Evolutionary conservation across 2,888 invertebrate species (phyloP).

Genomic region (Cephus sareptanus): DNA sequence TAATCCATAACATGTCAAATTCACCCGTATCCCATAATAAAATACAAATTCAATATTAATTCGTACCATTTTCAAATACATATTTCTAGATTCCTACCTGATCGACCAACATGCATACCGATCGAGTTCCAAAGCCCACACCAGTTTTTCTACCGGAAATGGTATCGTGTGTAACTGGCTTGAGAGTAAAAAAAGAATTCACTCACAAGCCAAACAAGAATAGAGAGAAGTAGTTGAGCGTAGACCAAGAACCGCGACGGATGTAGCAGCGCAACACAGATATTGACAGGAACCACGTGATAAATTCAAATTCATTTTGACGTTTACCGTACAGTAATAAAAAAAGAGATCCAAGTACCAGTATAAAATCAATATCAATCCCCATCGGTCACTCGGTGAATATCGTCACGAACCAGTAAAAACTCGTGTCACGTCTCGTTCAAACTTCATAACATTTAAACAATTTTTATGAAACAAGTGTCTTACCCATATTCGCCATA

Average conservation of each 20-base stretch:
- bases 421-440: neutral
- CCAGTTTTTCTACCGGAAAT: slow-evolving; percentile 17
- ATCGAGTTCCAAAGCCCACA: neutral
- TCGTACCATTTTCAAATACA: neutral
- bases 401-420: neutral
- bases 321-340: neutral
- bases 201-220: slow-evolving; percentile 48
- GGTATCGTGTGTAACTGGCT: slow-evolving; percentile 19
- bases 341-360: neutral
- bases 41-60: neutral
- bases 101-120: neutral
- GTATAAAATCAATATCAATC: neutral
- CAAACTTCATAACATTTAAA: neutral
- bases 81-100: neutral
- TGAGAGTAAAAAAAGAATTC: slow-evolving; percentile 53
- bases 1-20: neutral
- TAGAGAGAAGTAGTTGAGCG: slow-evolving; percentile 54
- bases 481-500: neutral
- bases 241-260: slow-evolving; percentile 53
- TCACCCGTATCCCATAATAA: neutral
- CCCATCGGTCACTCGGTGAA: neutral
- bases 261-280: slow-evolving; percentile 32
- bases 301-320: neutral
- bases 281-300: slow-evolving; percentile 39
- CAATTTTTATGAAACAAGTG: neutral